Percentiles rank a stretch among this genome's conserved stretches.
Conservation (phyloP, 1,140 invertebrate species). For the Hirudo medicinalis region DNA sequence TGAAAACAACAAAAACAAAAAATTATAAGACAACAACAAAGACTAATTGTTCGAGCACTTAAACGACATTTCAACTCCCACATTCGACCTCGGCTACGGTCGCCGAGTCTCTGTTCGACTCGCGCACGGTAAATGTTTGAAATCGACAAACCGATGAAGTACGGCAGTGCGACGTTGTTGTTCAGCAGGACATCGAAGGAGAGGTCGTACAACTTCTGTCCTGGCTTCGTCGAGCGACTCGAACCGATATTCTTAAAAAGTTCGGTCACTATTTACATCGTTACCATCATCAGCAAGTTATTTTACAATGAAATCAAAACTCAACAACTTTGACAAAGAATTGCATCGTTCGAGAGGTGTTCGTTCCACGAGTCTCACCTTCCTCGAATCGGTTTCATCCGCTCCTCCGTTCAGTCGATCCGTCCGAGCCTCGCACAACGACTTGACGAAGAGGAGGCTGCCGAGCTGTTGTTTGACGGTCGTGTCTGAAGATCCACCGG, state of each 20-base stretch:
- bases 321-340: too few relatives aligned
- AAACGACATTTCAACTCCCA: too few relatives aligned
- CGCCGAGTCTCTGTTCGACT: too few relatives aligned
- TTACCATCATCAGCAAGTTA: too few relatives aligned
- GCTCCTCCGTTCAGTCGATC: slow-evolving; percentile 44
- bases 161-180: slow-evolving; percentile 63
- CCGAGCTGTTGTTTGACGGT: slow-evolving; percentile 75
- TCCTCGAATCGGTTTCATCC: slow-evolving; percentile 33
- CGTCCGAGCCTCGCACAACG: slow-evolving; percentile 56
- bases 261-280: too few relatives aligned
- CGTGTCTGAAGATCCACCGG: slow-evolving; percentile 43
- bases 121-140: too few relatives aligned
- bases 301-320: too few relatives aligned
- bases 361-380: too few relatives aligned
- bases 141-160: slow-evolving; percentile 50
- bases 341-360: too few relatives aligned
- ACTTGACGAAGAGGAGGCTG: slow-evolving; percentile 65
- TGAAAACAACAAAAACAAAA: slow-evolving; percentile 24
- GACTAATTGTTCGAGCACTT: too few relatives aligned
- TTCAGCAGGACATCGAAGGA: slow-evolving; percentile 64
- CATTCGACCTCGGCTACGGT: too few relatives aligned
- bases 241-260: slow-evolving; percentile 10
- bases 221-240: slow-evolving; percentile 41
- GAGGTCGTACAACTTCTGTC: slow-evolving; percentile 53
- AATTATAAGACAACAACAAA: neutral